Percentiles rank a stretch among this genome's conserved stretches.
phyloP scores from a whole-genome alignment of 2,888 invertebrate species.

The Agrochola lychnidis region DNA sequence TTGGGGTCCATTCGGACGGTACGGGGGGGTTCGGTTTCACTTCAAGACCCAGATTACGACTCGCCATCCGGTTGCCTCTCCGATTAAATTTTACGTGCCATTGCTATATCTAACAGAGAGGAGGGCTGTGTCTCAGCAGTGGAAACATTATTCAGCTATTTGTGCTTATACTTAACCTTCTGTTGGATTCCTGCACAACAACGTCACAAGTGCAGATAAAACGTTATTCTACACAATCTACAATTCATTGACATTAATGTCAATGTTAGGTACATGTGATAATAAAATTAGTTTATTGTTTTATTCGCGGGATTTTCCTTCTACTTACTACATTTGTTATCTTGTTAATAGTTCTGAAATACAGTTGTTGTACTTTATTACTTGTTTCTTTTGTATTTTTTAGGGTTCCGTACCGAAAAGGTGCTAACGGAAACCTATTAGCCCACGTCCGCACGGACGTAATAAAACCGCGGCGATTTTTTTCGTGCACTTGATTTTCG shows the following conservation, averaged over 20 bases:
- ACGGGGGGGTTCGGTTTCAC: too few relatives aligned
- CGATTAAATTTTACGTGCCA: too few relatives aligned
- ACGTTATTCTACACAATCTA: constrained; percentile 16
- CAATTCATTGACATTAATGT: constrained; percentile 61
- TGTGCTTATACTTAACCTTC: constrained; percentile 21
- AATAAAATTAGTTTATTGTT: constrained; percentile 46
- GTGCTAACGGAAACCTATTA: neutral
- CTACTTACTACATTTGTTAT: constrained; percentile 28
- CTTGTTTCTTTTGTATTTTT: constrained; percentile 11
- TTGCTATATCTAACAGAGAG: too few relatives aligned
- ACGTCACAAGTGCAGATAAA: constrained; percentile 30
- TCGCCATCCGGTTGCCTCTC: too few relatives aligned
- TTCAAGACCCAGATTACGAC: too few relatives aligned
- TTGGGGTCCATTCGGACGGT: too few relatives aligned
- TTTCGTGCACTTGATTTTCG: too few relatives aligned
- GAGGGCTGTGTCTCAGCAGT: too few relatives aligned
- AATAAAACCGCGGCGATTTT: too few relatives aligned
- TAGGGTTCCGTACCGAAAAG: neutral
- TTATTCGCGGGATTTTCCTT: constrained; percentile 52
- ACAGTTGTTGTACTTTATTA: neutral
- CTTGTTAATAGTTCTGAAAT: neutral
- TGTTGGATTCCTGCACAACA: neutral
- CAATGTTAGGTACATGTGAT: constrained; percentile 44
- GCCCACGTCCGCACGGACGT: too few relatives aligned
- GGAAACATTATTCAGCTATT: too few relatives aligned